phyloP scores from a whole-genome alignment of 2,888 invertebrate genomes.

The Cremastinae sp. region DNA sequence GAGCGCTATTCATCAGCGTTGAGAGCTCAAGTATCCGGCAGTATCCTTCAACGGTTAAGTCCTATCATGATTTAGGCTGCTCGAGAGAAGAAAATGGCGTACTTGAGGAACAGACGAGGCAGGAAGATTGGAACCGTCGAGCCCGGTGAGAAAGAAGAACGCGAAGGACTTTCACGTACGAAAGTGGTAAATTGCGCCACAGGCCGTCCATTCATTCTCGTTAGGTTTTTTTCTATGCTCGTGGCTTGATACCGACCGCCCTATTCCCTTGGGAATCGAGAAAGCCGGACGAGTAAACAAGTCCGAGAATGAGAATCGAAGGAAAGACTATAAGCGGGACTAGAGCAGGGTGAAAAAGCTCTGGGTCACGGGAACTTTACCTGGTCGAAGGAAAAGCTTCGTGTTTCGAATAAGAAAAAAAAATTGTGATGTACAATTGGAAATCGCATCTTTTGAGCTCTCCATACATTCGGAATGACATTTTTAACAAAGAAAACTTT shows the following conservation, averaged over 20 bases:
- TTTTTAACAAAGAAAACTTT: conserved; percentile 57
- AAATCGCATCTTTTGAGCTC: conserved; percentile 13
- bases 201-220: conserved; percentile 59
- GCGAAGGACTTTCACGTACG: conserved; percentile 24
- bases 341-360: conserved; percentile 6
- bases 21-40: conserved; percentile 41
- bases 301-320: conserved; percentile 33
- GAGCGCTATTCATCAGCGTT: conserved; percentile 56
- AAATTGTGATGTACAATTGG: not conserved
- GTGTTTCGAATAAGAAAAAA: conserved; percentile 8
- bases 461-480: conserved; percentile 65
- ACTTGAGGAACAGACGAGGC: conserved; percentile 4
- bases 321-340: too few species aligned
- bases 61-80: conserved; percentile 58
- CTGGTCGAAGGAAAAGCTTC: conserved; percentile 9
- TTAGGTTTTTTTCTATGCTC: conserved; percentile 44
- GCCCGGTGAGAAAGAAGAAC: not conserved
- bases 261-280: conserved; percentile 24
- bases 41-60: conserved; percentile 54
- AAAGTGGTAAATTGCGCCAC: conserved; percentile 56
- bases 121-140: conserved; percentile 5
- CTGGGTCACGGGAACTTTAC: not conserved
- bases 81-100: conserved; percentile 29
- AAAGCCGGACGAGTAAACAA: conserved; percentile 54
- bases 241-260: conserved; percentile 47